Evolutionary conservation across 2,888 invertebrate species (phyloP).

Genomic region (Ichneumoninae sp.): DNA sequence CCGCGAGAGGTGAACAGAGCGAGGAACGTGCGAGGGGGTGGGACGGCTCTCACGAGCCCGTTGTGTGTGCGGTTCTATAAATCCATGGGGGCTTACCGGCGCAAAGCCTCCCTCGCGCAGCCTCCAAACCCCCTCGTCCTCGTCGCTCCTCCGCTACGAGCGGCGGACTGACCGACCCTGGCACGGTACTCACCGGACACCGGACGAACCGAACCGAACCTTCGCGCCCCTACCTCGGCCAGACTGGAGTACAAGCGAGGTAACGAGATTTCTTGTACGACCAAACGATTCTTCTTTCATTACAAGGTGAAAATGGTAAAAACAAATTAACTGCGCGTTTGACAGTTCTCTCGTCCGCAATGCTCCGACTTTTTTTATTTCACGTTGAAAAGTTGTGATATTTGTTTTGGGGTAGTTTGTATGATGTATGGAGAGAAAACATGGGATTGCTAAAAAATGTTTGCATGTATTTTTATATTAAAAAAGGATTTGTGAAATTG

Average conservation of each 20-base stretch:
- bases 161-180: background rate
- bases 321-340: no score
- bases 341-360: no score
- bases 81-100: constrained; percentile 83
- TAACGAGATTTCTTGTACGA: constrained; percentile 4
- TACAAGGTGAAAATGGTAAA: background rate
- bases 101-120: constrained; percentile 84
- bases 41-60: constrained; percentile 58
- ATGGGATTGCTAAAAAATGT: no score
- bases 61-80: constrained; percentile 83
- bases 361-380: no score
- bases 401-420: no score
- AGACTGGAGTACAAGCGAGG: constrained; percentile 1
- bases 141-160: constrained; percentile 56
- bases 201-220: constrained; percentile 8
- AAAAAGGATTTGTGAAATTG: no score
- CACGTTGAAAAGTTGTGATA: no score
- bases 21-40: constrained; percentile 12
- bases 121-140: constrained; percentile 72
- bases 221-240: constrained; percentile 42
- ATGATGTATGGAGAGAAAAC: no score
- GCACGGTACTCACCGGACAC: background rate
- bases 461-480: no score
- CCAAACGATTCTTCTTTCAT: background rate
- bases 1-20: constrained; percentile 52